A percentile compares a stretch with the other conserved stretches of the same genome.
These are phyloP conservation scores for Ibycter americanus DNA, from an alignment of 2,797 vertebrate genomes.

Conservation along the genomic window DNA sequence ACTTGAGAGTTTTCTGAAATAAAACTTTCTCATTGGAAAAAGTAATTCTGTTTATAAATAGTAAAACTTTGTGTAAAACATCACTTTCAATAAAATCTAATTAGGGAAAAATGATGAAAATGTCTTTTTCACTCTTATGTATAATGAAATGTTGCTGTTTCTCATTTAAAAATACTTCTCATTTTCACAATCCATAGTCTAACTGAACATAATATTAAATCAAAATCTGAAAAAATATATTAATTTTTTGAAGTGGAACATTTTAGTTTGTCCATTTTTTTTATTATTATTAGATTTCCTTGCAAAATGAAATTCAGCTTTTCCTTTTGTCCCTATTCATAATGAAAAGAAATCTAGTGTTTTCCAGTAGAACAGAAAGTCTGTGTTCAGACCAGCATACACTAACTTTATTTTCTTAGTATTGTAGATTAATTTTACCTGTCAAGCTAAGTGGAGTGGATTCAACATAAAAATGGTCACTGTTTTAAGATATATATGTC, in stretches of 20 bases:
- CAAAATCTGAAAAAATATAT: background rate
- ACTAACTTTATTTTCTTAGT: background rate
- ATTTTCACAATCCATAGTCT: background rate
- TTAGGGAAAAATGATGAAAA: background rate
- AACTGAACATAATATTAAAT: background rate
- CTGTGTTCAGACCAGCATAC: background rate
- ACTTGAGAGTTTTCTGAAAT: background rate
- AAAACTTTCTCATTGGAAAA: background rate
- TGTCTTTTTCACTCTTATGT: background rate
- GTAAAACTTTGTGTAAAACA: background rate
- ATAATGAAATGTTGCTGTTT: background rate
- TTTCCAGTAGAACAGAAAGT: background rate
- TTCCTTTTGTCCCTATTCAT: background rate
- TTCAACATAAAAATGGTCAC: background rate
- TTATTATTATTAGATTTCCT: background rate
- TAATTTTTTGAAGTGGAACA: background rate
- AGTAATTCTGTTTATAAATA: background rate
- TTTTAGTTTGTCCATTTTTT: background rate
- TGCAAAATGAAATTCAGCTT: background rate
- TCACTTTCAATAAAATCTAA: background rate
- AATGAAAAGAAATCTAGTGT: slow-evolving; percentile 11
- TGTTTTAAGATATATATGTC: background rate
- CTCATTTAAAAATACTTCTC: background rate
- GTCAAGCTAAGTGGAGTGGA: background rate
- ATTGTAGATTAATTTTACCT: background rate